Conservation (phyloP, 2,113 vertebrate species). For the Zapornia atra region DNA sequence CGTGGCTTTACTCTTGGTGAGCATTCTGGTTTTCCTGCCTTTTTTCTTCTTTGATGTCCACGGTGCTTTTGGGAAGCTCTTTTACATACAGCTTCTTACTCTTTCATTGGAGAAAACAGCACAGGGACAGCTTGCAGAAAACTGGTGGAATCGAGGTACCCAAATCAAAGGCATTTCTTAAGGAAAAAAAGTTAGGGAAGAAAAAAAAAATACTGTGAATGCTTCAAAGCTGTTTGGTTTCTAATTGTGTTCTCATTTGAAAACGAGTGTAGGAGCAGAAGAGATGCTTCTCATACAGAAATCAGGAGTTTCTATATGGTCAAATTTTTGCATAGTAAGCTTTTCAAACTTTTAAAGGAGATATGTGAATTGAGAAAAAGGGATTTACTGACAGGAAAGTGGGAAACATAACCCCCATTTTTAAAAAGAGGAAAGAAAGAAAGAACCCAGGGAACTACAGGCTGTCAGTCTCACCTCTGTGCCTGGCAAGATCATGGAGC, state of each 20-base stretch:
- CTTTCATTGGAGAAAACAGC: neutral
- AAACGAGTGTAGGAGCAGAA: neutral
- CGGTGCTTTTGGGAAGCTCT: neutral
- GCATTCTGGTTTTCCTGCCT: conserved; percentile 6
- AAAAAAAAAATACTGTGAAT: neutral
- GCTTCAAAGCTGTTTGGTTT: neutral
- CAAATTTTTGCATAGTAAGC: neutral
- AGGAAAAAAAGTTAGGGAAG: neutral
- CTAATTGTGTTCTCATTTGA: neutral
- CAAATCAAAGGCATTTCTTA: neutral
- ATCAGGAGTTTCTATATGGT: neutral
- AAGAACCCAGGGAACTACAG: too few species aligned
- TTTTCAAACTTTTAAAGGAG: neutral
- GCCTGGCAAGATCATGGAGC: too few species aligned
- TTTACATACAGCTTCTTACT: neutral
- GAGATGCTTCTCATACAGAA: neutral
- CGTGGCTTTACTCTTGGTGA: neutral
- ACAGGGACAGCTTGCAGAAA: neutral
- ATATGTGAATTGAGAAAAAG: neutral
- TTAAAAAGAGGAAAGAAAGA: too few species aligned
- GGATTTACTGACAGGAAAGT: too few species aligned
- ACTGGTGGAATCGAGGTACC: neutral
- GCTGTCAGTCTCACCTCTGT: too few species aligned
- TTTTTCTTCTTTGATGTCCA: neutral
- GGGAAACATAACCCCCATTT: too few species aligned